phyloP scores from a whole-genome alignment of 2,888 invertebrate species.

The Ctena decussata region DNA sequence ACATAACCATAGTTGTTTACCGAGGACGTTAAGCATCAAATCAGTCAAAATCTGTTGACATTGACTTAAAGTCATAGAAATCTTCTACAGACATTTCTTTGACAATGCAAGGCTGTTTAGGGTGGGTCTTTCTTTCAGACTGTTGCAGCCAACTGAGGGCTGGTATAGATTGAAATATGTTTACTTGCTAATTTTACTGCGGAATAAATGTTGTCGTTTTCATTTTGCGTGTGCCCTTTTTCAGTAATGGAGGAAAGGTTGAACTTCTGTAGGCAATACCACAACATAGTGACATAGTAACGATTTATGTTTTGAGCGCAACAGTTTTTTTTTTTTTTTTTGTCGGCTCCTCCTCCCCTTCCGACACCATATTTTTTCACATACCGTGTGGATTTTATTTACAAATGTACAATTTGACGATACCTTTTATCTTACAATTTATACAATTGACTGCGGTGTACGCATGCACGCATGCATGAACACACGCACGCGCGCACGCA shows the following conservation, averaged over 20 bases:
- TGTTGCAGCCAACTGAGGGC: conserved; percentile 6
- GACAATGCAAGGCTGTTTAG: not conserved
- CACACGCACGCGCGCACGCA: too few relatives aligned
- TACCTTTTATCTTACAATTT: too few relatives aligned
- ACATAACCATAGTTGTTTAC: too few relatives aligned
- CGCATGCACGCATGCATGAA: too few relatives aligned
- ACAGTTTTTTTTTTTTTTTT: conserved; percentile 52
- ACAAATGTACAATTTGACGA: too few relatives aligned
- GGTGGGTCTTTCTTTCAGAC: not conserved
- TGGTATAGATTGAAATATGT: not conserved
- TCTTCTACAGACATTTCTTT: not conserved
- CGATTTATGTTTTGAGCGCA: conserved; percentile 45
- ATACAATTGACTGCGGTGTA: too few relatives aligned
- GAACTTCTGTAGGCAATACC: conserved; percentile 36
- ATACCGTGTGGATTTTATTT: too few relatives aligned
- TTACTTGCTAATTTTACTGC: conserved; percentile 18
- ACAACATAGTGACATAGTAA: conserved; percentile 40
- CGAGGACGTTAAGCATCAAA: too few relatives aligned
- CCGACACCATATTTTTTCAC: too few relatives aligned
- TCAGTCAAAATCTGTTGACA: too few relatives aligned
- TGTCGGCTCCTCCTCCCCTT: too few relatives aligned
- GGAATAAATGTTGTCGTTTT: conserved; percentile 25
- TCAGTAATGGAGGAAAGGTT: conserved; percentile 23
- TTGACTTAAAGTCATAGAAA: not conserved
- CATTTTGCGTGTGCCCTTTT: conserved; percentile 44